A percentile compares a stretch with the other conserved stretches of the same genome.
phyloP scores from a whole-genome alignment of 1,140 invertebrate genomes.

The Capitella teleta region DNA sequence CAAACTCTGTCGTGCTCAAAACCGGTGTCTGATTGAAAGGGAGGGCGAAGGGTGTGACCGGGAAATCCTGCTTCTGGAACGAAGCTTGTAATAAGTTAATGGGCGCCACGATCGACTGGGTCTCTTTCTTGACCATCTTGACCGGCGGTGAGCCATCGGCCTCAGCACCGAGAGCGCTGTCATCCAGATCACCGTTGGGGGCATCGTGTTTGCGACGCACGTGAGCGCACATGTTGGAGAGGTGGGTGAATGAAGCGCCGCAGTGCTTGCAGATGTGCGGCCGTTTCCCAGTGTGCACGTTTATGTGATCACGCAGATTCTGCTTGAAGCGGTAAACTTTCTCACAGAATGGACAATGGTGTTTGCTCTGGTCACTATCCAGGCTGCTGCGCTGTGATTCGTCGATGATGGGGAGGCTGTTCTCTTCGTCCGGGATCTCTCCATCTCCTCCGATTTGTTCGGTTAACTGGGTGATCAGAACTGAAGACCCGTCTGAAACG shows the following conservation, averaged over 20 bases:
- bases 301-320: constrained; percentile 13
- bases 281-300: constrained; percentile 12
- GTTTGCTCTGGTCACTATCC: no score
- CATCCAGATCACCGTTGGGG: not conserved
- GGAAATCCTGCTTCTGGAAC: no score
- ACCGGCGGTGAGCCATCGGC: no score
- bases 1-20: not conserved
- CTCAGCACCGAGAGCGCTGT: not conserved
- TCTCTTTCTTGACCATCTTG: no score
- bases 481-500: constrained; percentile 12
- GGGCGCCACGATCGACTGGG: no score
- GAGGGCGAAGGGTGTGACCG: not conserved
- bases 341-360: constrained; percentile 12
- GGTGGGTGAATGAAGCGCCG: constrained; percentile 6
- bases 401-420: not conserved
- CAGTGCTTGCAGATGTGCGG: constrained; percentile 14
- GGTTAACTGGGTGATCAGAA: constrained; percentile 11
- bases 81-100: no score
- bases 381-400: not conserved
- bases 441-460: constrained; percentile 5
- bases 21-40: no score
- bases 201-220: constrained; percentile 3
- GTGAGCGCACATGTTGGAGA: constrained; percentile 11
- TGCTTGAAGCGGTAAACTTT: constrained; percentile 13
- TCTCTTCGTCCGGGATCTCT: not conserved